Evolutionary conservation across 2,797 vertebrate species (phyloP).

Genomic region (Pseudochirops corinnae): DNA sequence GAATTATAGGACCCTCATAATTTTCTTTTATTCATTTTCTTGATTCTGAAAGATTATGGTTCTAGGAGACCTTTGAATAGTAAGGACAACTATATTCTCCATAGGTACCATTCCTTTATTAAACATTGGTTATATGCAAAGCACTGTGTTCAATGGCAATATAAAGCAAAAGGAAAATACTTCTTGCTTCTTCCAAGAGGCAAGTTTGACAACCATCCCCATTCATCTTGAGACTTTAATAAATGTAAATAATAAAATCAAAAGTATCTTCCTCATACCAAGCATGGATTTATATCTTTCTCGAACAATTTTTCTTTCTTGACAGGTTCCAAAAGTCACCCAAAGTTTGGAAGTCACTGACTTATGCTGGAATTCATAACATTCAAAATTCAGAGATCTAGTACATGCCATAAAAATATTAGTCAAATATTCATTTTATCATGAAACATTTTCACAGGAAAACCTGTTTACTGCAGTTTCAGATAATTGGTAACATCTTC

Average conservation of each 20-base stretch:
- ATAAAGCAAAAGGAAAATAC: background rate
- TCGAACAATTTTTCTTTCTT: background rate
- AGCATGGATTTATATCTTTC: background rate
- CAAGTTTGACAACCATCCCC: background rate
- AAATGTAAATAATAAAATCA: background rate
- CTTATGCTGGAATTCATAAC: background rate
- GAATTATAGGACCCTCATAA: background rate
- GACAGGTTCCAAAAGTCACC: background rate
- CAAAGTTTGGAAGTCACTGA: background rate
- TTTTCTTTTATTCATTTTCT: background rate
- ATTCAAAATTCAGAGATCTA: slow-evolving; percentile 39
- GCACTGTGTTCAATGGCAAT: background rate
- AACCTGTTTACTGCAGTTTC: background rate
- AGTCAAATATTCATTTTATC: background rate
- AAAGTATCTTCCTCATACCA: background rate
- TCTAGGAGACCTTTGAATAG: background rate
- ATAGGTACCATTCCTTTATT: background rate
- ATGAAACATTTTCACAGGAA: slow-evolving; percentile 24
- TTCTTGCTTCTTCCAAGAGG: background rate
- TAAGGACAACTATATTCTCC: background rate
- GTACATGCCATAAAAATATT: slow-evolving; percentile 40
- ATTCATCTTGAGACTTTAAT: background rate
- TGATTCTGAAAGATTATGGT: background rate
- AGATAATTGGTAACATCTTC: background rate
- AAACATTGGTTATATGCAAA: background rate